A percentile compares a stretch with the other conserved stretches of the same genome.
phyloP scores from a whole-genome alignment of 1,140 invertebrate genomes.

The Cyclargus thomasi region DNA sequence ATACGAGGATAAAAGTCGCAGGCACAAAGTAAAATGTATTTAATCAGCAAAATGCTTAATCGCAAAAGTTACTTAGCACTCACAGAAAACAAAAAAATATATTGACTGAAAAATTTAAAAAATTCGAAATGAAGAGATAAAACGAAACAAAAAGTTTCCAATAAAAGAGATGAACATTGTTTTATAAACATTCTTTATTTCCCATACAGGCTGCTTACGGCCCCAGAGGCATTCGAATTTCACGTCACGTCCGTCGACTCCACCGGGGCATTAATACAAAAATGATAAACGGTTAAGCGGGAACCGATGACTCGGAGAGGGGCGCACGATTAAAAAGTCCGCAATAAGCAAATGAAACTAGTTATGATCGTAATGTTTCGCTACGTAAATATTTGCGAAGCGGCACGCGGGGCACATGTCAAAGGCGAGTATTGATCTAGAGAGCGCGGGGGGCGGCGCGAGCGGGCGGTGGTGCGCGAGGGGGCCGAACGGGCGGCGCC shows the following conservation, averaged over 20 bases:
- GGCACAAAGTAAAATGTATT: too few relatives aligned
- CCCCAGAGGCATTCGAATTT: neutral
- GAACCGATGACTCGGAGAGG: slow-evolving; percentile 25
- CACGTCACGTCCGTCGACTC: slow-evolving; percentile 3
- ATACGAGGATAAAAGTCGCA: too few relatives aligned
- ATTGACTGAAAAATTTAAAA: neutral
- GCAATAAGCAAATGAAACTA: slow-evolving; percentile 63
- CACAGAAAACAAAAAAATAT: neutral
- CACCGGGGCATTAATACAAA: slow-evolving; percentile 9
- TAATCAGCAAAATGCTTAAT: too few relatives aligned
- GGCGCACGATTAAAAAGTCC: slow-evolving; percentile 16
- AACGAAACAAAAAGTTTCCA: neutral
- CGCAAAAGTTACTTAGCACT: too few relatives aligned
- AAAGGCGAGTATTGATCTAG: slow-evolving; percentile 75
- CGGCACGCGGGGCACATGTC: slow-evolving; percentile 68
- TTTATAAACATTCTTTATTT: slow-evolving; percentile 15
- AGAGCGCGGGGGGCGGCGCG: slow-evolving; percentile 31
- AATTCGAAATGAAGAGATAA: neutral
- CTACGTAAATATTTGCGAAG: slow-evolving; percentile 73
- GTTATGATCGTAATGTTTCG: slow-evolving; percentile 72
- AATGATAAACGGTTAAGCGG: slow-evolving; percentile 3
- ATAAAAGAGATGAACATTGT: slow-evolving; percentile 8
- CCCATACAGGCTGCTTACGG: slow-evolving; percentile 4
- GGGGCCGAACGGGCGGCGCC: slow-evolving; percentile 48
- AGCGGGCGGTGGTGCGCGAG: slow-evolving; percentile 50